Conservation (phyloP, 2,888 invertebrate species). For the Orgyia antiqua region DNA sequence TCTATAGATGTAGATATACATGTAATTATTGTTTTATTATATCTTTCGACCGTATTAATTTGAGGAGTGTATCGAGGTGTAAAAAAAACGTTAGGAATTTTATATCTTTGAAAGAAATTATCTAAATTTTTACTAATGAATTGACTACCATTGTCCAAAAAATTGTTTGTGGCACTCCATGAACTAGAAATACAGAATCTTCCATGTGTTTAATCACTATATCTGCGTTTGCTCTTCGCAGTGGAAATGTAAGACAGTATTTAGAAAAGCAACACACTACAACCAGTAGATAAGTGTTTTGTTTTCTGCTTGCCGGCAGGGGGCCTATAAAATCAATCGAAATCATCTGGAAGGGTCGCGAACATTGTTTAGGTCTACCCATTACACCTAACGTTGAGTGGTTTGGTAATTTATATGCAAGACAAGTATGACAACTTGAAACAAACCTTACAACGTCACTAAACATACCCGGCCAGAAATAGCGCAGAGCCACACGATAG, state of each 20-base stretch:
- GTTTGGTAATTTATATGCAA: constrained; percentile 11
- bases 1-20: not conserved
- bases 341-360: constrained; percentile 12
- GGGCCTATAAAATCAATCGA: constrained; percentile 15
- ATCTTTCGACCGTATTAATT: constrained; percentile 16
- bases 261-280: not conserved
- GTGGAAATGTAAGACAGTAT: not conserved
- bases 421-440: constrained; percentile 1
- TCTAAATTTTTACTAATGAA: constrained; percentile 12
- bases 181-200: constrained; percentile 23
- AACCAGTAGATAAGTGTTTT: not conserved
- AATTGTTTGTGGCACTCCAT: constrained; percentile 25
- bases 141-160: constrained; percentile 24
- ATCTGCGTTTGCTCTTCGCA: not conserved
- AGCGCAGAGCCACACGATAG: not conserved
- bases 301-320: constrained; percentile 7
- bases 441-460: not conserved
- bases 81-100: constrained; percentile 18
- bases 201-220: not conserved
- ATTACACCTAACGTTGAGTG: constrained; percentile 15
- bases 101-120: constrained; percentile 15
- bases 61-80: constrained; percentile 7
- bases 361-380: constrained; percentile 20
- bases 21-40: constrained; percentile 11
- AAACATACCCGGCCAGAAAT: constrained; percentile 10